phyloP scores from a whole-genome alignment of 2,797 vertebrate species.

The Mormyrops boulengeri region DNA sequence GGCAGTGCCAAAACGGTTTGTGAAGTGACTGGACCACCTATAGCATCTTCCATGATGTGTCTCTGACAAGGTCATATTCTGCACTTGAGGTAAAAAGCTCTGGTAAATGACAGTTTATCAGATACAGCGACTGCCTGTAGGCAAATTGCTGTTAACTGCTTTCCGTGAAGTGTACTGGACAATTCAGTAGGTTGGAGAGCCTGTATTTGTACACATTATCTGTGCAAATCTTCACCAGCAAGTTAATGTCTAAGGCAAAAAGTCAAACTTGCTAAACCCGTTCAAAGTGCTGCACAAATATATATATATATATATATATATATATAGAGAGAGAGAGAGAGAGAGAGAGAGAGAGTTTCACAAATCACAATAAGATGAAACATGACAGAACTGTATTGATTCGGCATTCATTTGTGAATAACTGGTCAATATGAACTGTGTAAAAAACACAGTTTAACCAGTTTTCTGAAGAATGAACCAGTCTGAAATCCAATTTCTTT shows the following conservation, averaged over 20 bases:
- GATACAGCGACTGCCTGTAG: neutral
- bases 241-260: neutral
- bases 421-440: neutral
- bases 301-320: no score
- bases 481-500: neutral
- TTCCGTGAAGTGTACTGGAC: neutral
- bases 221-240: neutral
- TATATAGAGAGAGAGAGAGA: no score
- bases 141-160: neutral
- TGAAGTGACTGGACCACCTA: neutral
- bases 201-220: neutral
- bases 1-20: neutral
- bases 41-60: neutral
- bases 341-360: neutral
- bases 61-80: neutral
- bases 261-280: neutral
- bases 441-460: neutral
- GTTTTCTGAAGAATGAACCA: neutral
- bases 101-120: neutral
- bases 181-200: neutral
- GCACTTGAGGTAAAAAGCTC: neutral
- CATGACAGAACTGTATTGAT: neutral
- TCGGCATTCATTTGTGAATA: neutral
- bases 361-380: neutral
- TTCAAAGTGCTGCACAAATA: neutral